Base-by-base conservation (phyloP, 2,113 vertebrate species). In the Alligator sinensis region DNA sequence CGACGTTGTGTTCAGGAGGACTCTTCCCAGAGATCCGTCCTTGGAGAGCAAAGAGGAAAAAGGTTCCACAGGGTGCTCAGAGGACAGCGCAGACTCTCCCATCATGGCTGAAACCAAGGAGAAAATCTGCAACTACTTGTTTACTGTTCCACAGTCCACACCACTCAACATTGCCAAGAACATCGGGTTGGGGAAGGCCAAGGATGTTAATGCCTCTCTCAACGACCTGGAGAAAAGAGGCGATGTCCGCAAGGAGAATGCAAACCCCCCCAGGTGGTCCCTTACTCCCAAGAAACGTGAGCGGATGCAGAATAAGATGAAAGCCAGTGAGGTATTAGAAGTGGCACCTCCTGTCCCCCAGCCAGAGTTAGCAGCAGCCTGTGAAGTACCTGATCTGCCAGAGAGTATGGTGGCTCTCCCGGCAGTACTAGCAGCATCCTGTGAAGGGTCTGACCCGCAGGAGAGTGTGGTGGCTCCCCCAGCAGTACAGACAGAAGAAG, bases 101-200 rank as follows among this genome's bases (percentile, higher is more conserved):
- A 5, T 54, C 24, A 99, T 99, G 98, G 96, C 98, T 0, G 98
- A 98, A 24, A 95, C 96, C 2, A 99, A 98, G 95, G 98, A 99
- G 68, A 98, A 96, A 17, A 96, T 99, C 90, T 97, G 99, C 15
- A 97, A 97, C 87, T 98, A 98, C 89, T 97, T 99, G 21, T 98
- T 98, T 30, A 81, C 94, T 0, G 95, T 98, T 14, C 82, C 28
- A 1, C 95, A 97, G 47, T 98, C 98, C 1, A 99, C 97, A 0
- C 97, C 99, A 1, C 97, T 99, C 18, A 97, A 97, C 92, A 97
- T 99, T 8, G 98, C 99, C 13, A 99, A 98, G 82, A 99, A 99
- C 79, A 96, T 99, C 0, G 98, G 99, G 5, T 86, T 99, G 16
- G 94, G 91, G 0, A 98, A 59, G 78, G 97, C 98, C 80, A 98